These are phyloP conservation scores for Drosophila azteca DNA, from an alignment of 1,140 invertebrate species.

Conservation along the genomic window DNA sequence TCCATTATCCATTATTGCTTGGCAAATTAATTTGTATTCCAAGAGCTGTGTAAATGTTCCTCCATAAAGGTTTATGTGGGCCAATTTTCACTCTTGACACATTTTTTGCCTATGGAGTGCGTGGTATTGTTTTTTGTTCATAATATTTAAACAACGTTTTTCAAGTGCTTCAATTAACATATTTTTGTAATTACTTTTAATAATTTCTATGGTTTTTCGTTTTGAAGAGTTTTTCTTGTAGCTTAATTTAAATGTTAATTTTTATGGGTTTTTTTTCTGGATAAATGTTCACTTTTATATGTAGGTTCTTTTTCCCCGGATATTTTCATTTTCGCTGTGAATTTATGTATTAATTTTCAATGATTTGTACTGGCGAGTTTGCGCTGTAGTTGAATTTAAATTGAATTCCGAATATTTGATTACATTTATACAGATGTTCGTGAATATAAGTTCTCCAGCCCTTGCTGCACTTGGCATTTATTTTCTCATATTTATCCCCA, in stretches of 20 bases:
- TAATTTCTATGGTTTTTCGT: background rate
- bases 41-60: too few species aligned
- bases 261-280: background rate
- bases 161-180: background rate
- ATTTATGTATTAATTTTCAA: background rate
- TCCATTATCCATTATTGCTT: too few species aligned
- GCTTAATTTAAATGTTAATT: background rate
- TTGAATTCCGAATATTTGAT: background rate
- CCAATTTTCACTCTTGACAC: too few species aligned
- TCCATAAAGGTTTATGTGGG: too few species aligned
- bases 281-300: too few species aligned
- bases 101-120: background rate
- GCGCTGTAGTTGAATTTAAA: too few species aligned
- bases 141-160: background rate
- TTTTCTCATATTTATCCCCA: slow-evolving; percentile 22
- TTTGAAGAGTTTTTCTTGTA: background rate
- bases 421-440: slow-evolving; percentile 5
- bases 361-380: too few species aligned
- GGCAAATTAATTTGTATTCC: too few species aligned
- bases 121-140: background rate
- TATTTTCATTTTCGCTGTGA: background rate
- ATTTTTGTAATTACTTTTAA: background rate
- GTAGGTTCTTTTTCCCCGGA: background rate
- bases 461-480: background rate
- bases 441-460: slow-evolving; percentile 8